Base-by-base conservation (phyloP, 2,888 invertebrate genomes). In the Unio pictorum region DNA sequence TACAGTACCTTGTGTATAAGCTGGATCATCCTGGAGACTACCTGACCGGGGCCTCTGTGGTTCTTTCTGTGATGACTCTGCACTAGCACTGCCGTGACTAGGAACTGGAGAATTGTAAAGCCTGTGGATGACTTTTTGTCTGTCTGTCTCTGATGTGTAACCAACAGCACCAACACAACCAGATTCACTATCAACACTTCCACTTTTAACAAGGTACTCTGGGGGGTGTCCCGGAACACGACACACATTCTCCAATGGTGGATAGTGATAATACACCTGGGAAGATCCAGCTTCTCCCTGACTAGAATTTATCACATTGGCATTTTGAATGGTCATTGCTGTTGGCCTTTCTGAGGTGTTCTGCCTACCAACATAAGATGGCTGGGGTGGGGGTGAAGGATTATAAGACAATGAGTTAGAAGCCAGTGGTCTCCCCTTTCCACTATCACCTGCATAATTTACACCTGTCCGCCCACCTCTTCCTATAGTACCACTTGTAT, bases 71-170 rank as follows among this genome's bases (percentile, higher is more conserved):
- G 76, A 66, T 4, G 82, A 78, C 64, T 83, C 81, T 1, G 83
- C 82, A 78, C 81, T 81, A 45, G 81, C 66, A 72, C 83, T 84
- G 76, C 84, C 84, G 57, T 81, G 84, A 81, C 84, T 86, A 79
- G 85, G 83, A 26, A 82, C 80, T n/a, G 84, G 81, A 5, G 85
- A 83, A 55, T 76, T 68, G 60, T 75, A 70, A 28, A 76, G 74
- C 55, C 69, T 61, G 20, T 55, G 64, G 30, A 73, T 70, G 64
- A 73, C 65, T 56, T 74, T 75, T 28, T 75, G 70, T 61, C 74
- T 75, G 62, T 80, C 80, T 61, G 71, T 64, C 65, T 75, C 75
- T 23, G 72, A 71, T 65, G 64, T 67, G 66, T 72, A 74, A 23
- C 69, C 74, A 61, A 69, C 67, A 69, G 73, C 71, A 71, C 74